Conservation (phyloP, 2,113 vertebrate genomes). For the Gila orcuttii region DNA sequence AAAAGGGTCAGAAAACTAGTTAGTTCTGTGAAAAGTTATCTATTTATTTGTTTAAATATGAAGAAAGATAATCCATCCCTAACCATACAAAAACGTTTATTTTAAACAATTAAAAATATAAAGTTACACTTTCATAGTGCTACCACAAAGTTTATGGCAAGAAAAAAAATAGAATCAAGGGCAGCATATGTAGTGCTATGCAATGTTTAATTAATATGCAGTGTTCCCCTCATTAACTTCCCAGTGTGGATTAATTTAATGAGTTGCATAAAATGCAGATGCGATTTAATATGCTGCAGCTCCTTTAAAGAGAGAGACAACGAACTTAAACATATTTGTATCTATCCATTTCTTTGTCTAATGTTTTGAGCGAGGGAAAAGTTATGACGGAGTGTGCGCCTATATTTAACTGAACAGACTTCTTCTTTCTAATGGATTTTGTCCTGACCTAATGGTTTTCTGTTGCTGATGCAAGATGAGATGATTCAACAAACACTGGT, state of each 20-base stretch:
- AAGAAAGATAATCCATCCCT: neutral
- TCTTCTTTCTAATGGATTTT: neutral
- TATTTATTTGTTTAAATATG: neutral
- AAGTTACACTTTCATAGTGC: neutral
- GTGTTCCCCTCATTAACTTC: constrained; percentile 1
- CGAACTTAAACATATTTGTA: constrained; percentile 4
- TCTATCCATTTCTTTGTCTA: neutral
- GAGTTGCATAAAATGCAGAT: constrained; percentile 35
- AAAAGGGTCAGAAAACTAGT: neutral
- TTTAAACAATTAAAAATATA: neutral
- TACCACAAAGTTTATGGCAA: neutral
- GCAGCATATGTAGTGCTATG: constrained; percentile 22
- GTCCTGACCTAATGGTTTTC: neutral
- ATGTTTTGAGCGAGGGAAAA: neutral
- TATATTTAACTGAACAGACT: neutral
- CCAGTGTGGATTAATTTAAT: constrained; percentile 33
- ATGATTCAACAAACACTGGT: neutral
- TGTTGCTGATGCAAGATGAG: neutral
- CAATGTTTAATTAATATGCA: constrained; percentile 20
- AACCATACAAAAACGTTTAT: too few species aligned
- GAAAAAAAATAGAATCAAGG: neutral
- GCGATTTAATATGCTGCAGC: neutral
- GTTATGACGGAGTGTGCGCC: neutral
- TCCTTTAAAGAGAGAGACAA: neutral
- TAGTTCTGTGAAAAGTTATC: neutral